Evolutionary conservation across 2,797 vertebrate species (phyloP), one percentile per base, ranked within the genome.

Genomic region (Hypotaenidia okinawae): DNA sequence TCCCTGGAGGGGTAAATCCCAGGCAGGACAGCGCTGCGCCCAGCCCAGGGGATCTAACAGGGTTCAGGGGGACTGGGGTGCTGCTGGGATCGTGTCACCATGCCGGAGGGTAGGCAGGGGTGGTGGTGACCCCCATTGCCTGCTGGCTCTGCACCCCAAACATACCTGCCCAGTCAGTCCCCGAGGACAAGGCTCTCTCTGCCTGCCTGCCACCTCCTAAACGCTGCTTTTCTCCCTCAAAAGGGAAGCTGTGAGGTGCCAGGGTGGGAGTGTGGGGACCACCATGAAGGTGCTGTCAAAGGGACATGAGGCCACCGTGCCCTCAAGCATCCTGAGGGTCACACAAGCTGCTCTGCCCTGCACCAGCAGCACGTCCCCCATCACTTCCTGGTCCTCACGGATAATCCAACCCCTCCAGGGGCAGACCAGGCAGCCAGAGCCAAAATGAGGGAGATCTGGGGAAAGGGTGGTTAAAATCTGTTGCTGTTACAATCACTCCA

Each of bases 251-350:
- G 17, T 2, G 33, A 68, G 21, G 52, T 0, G 7, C 55, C 14
- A 6, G 37, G 51, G n/a, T 47, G 30, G 39, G 45, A 75, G 41
- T 45, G 43, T 52, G 77, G 24, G 27, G 24, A 67, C 5, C 9
- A 2, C 18, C 27, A 30, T 0, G 0, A 68, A 81, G 69, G 51
- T 35, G 33, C 37, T 37, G 30, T 22, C 15, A 16, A 84, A 79
- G 17, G 55, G 62, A 59, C 0, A 0, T 0, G 0, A 87, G n/a
- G 47, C 23, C 51, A 58, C 51, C 1, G 1, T 0, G 1, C 7
- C 37, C 55, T 24, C 0, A 1, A 61, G 84, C 68, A 73, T 24
- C 86, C 81, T 28, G 18, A 25, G n/a, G 9, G 33, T 28, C 18
- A 0, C 54, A 22, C 18, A 35, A 54, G 28, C 27, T 3, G 3